Evolutionary conservation across 1,140 invertebrate genomes (phyloP).

Genomic region (Magallana gigas): DNA sequence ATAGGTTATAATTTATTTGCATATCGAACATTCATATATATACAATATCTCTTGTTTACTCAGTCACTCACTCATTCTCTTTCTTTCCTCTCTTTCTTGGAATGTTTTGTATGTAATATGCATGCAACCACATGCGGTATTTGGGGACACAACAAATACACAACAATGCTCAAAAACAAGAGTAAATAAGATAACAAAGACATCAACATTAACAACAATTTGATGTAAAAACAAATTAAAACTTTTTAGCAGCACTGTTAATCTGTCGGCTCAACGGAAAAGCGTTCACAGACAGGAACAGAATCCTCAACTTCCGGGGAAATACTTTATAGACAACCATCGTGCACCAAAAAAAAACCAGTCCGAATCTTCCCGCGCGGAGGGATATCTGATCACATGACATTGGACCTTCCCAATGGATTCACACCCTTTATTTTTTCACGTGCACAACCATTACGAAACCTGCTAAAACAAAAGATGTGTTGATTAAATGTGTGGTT

Average conservation of each 20-base stretch:
- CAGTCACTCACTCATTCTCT: not conserved
- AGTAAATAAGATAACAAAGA: not conserved
- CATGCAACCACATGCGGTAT: not conserved
- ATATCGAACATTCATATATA: no score
- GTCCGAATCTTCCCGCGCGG: not conserved
- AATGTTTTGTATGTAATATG: slow-evolving; percentile 29
- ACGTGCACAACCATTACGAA: not conserved
- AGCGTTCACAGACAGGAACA: not conserved
- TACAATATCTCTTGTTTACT: not conserved
- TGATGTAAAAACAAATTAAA: not conserved
- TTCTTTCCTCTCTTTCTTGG: not conserved
- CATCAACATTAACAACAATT: not conserved
- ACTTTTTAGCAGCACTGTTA: slow-evolving; percentile 7
- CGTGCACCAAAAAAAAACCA: not conserved
- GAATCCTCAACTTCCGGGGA: no score
- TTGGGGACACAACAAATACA: not conserved
- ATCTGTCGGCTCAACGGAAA: not conserved
- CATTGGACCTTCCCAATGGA: not conserved
- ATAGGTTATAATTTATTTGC: no score
- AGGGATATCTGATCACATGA: not conserved
- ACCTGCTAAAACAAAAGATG: not conserved
- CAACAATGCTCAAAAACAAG: slow-evolving; percentile 1
- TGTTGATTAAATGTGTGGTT: not conserved
- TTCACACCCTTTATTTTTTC: not conserved
- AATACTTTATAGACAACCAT: not conserved